Evolutionary conservation across 2,797 vertebrate genomes (phyloP), one percentile per base, ranked within the genome.

Genomic region (Aldrovandia affinis): DNA sequence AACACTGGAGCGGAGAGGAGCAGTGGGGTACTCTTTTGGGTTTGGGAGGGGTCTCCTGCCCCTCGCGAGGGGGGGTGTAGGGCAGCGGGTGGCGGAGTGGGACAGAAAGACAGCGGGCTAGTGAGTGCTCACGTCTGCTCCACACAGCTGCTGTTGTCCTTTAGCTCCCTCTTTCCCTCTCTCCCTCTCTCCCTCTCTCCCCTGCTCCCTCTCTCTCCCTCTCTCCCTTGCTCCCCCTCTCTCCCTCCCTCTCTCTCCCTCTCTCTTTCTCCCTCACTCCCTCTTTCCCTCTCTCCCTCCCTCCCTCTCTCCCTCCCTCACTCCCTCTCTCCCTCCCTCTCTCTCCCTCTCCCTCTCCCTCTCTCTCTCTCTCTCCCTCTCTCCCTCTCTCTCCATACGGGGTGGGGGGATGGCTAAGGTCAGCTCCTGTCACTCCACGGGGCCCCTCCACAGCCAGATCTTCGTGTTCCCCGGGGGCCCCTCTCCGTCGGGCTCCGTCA

Each of bases 381-480:
- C n/a, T n/a, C n/a, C n/a, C n/a, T n/a, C n/a, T n/a, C n/a, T n/a
- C n/a, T n/a, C n/a, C n/a, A n/a, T n/a, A n/a, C n/a, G n/a, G 63
- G 61, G 83, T 83, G 78, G 82, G 65, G 78, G 86, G 52, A 96
- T 96, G 96, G 94, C 94, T 78, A 94, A 95, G 42, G 92, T 91
- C 33, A 95, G 94, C 89, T 92, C 94, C 14, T 94, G 93, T 82
- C 93, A 96, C 88, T 83, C 95, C 65, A 79, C 94, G 15, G 86
- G 87, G 84, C 82, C 88, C 83, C 86, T 92, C 83, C 52, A 52
- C 12, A 12, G 89, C 85, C 92, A 93, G 88, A 88, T 94, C 81
- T 95, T 95, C 86, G 95, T 96, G 28, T 90, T 93, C 7, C 88
- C 93, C 0, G 92, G 89, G 63, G 91, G 89, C 20, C 87, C 92